Base-by-base conservation (phyloP, 2,113 vertebrate species). In the Eurypyga helias region DNA sequence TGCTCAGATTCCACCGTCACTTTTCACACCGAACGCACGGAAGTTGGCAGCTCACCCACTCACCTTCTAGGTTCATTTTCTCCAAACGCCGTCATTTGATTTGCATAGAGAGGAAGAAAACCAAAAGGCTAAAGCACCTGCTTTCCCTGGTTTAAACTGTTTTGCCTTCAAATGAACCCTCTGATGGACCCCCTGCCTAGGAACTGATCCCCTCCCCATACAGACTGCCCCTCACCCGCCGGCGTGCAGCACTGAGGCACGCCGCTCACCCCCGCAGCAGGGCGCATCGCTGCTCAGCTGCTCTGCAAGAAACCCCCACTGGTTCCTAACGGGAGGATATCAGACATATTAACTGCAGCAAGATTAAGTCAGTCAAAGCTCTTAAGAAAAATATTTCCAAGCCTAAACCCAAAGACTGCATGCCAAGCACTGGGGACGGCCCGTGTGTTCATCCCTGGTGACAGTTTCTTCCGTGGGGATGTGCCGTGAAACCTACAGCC, bases 401-500 rank as follows among this genome's bases (percentile, higher is more conserved):
- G 38, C 52, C 67, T 52, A 80, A 87, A 90, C 24, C 0, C 45
- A 72, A 71, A 45, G 17, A 70, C 21, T 61, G 61, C n/a, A 21
- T 3, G 8, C 41, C 61, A 38, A 87, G 61, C 51, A 75, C 15
- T 5, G 6, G 24, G 13, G 10, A 76, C 4, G 24, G 8, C 16
- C 2, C 0, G 13, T 57, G 49, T n/a, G 57, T 52, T 81, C 15
- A 73, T 2, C 0, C 1, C 43, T 0, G 4, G 4, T 10, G 26
- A 46, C 36, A 45, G n/a, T 19, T 64, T 17, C 7, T 58, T 62
- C 61, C 45, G 58, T 4, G 21, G 16, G 5, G 5, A 11, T 7
- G 11, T 36, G 51, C 21, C 4, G 1, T 13, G 29, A 69, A 78
- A 33, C 11, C 29, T 38, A 13, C 20, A 33, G 34, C 5, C 55